Conservation (phyloP, 2,888 invertebrate genomes). For the Dorcus hopei region DNA sequence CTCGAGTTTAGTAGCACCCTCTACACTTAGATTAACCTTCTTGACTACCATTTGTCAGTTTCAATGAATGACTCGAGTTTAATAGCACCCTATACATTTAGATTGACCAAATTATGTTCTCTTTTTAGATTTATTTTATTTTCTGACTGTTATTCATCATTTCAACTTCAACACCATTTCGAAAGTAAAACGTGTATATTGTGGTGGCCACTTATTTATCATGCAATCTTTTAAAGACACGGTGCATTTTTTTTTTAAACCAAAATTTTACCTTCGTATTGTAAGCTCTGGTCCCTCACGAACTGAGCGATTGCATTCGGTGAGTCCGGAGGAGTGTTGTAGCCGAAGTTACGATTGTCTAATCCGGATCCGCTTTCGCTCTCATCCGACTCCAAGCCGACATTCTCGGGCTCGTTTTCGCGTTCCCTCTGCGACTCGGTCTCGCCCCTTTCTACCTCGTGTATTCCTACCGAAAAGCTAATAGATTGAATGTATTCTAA, state of each 20-base stretch:
- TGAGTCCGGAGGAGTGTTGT: constrained; percentile 91
- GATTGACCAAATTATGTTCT: too few species aligned
- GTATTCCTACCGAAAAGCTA: constrained; percentile 58
- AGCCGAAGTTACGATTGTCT: constrained; percentile 60
- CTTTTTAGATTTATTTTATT: too few species aligned
- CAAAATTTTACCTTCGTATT: constrained; percentile 64
- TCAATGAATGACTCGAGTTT: too few species aligned
- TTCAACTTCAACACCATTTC: not conserved
- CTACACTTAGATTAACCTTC: not conserved
- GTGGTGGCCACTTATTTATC: too few species aligned
- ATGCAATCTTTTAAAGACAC: too few species aligned
- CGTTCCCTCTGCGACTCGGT: constrained; percentile 67
- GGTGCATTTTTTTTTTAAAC: not conserved
- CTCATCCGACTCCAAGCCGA: constrained; percentile 56
- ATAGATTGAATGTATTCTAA: not conserved
- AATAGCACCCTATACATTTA: too few species aligned
- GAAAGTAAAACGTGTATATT: not conserved
- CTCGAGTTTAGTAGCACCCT: too few species aligned
- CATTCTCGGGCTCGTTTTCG: constrained; percentile 58
- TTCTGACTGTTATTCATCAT: not conserved
- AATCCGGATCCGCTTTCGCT: constrained; percentile 64
- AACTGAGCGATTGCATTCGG: constrained; percentile 66
- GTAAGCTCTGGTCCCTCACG: constrained; percentile 62
- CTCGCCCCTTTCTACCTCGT: constrained; percentile 85
- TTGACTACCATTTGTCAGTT: too few species aligned